Conservation (phyloP, 2,113 vertebrate species). For the Orientallactaga bullata region DNA sequence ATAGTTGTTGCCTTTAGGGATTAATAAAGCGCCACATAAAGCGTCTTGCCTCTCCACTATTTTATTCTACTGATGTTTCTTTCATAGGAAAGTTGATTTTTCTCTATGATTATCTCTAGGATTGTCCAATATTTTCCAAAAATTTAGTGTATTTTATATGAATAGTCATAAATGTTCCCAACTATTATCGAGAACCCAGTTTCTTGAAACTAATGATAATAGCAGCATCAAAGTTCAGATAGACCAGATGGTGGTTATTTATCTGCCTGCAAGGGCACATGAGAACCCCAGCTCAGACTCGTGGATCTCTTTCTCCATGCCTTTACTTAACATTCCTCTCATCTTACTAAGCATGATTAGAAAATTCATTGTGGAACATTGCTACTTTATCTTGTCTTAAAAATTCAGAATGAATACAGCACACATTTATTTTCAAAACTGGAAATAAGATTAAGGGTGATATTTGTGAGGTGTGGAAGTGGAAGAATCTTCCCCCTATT, state of each 20-base stretch:
- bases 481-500: constrained; percentile 2
- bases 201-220: not conserved
- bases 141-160: constrained; percentile 33
- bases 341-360: not conserved
- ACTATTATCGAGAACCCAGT: not conserved
- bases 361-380: not conserved
- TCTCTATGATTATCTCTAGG: constrained; percentile 3
- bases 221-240: not conserved
- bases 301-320: not conserved
- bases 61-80: constrained; percentile 11
- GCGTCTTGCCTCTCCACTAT: not conserved
- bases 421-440: not conserved
- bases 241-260: not conserved
- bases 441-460: constrained; percentile 3
- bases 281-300: not conserved
- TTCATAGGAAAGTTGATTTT: constrained; percentile 37
- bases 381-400: constrained; percentile 22
- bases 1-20: constrained; percentile 60
- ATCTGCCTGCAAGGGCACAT: not conserved
- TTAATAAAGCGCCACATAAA: constrained; percentile 53
- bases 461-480: constrained; percentile 16
- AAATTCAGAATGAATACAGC: not conserved
- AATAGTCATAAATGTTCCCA: not conserved
- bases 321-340: constrained; percentile 7
- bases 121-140: not conserved